phyloP scores from a whole-genome alignment of 2,113 vertebrate species.

The Lepisosteus oculatus region DNA sequence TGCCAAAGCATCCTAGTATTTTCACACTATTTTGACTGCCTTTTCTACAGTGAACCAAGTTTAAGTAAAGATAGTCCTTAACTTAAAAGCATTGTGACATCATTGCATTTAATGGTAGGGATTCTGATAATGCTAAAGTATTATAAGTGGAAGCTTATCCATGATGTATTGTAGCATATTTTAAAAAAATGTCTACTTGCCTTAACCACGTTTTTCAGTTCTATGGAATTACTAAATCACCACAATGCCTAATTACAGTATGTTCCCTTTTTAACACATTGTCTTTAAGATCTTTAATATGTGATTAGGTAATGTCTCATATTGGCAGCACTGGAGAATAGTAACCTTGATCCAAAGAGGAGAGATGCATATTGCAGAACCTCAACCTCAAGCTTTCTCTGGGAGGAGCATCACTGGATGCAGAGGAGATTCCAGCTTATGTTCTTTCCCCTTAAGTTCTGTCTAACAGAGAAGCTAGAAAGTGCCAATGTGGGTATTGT shows the following conservation, averaged over 20 bases:
- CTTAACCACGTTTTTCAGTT: constrained; percentile 18
- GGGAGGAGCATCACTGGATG: background rate
- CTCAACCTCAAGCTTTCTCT: background rate
- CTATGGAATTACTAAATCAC: constrained; percentile 16
- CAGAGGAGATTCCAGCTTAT: background rate
- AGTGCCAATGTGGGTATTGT: constrained; percentile 35
- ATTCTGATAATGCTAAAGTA: constrained; percentile 20
- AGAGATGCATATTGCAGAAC: constrained; percentile 5
- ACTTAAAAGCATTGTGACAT: too few relatives aligned
- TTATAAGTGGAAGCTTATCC: constrained; percentile 11
- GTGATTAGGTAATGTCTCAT: constrained; percentile 1
- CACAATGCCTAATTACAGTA: background rate
- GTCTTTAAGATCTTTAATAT: constrained; percentile 10
- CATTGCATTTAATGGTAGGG: too few relatives aligned
- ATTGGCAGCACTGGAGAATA: background rate
- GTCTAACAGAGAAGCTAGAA: constrained; percentile 20
- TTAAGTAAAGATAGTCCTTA: too few relatives aligned
- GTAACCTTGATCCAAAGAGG: background rate
- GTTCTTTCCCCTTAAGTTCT: background rate
- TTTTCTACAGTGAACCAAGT: constrained; percentile 9
- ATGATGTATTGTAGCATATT: constrained; percentile 15
- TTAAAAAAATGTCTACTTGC: constrained; percentile 11
- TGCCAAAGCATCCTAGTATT: constrained; percentile 19
- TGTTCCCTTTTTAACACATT: constrained; percentile 1
- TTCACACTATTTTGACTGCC: constrained; percentile 21